A percentile compares a stretch with the other conserved stretches of the same genome.
Evolutionary conservation across 2,113 vertebrate genomes (phyloP).

Genomic region (Xiphophorus maculatus): DNA sequence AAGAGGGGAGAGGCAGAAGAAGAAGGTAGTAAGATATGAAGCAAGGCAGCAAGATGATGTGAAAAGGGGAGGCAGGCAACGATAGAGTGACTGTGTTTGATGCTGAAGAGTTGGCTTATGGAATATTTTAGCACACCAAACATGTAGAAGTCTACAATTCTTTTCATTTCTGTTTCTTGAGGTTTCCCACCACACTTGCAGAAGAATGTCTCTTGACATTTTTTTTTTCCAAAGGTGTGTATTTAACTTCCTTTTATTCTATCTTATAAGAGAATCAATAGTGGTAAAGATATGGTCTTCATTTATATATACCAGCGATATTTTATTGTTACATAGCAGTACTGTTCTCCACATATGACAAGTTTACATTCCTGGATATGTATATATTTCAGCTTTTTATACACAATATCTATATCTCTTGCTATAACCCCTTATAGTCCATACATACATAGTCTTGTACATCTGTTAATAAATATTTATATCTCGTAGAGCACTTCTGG

Average conservation of each 20-base stretch:
- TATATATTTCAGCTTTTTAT: background rate
- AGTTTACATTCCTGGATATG: no score
- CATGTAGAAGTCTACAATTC: slow-evolving; percentile 38
- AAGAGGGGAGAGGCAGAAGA: slow-evolving; percentile 4
- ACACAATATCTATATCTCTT: no score
- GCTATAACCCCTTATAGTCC: no score
- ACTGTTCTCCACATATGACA: background rate
- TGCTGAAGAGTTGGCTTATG: slow-evolving; percentile 46
- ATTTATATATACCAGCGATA: background rate
- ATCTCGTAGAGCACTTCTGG: no score
- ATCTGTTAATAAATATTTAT: no score
- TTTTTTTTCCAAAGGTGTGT: background rate
- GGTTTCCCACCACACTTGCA: background rate
- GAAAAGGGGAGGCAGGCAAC: slow-evolving; percentile 24
- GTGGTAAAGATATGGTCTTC: background rate
- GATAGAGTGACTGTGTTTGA: slow-evolving; percentile 27
- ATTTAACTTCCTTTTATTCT: background rate
- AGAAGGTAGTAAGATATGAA: slow-evolving; percentile 16
- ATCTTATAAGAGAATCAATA: background rate
- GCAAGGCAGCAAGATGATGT: slow-evolving; percentile 12
- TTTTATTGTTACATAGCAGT: background rate
- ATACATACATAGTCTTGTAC: no score
- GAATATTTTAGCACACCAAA: slow-evolving; percentile 31
- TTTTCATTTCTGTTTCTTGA: slow-evolving; percentile 22
- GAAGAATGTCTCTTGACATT: background rate